Evolutionary conservation across 1,140 invertebrate genomes (phyloP).

Genomic region (Lepidurus couesii): DNA sequence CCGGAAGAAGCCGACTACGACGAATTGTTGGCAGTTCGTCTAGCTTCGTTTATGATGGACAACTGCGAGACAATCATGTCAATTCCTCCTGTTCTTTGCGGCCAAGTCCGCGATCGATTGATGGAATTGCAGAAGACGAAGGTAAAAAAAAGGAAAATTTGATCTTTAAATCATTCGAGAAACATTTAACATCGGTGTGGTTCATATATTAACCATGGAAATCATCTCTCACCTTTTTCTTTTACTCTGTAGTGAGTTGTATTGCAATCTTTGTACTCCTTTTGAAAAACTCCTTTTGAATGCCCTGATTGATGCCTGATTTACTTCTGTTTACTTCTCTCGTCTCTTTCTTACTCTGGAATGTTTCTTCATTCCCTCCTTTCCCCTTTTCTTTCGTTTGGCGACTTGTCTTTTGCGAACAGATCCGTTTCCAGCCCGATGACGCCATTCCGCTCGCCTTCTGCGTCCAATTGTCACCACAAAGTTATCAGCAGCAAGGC

Average conservation of each 20-base stretch:
- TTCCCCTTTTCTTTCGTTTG: slow-evolving; percentile 25
- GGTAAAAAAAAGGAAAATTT: slow-evolving; percentile 8
- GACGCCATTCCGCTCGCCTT: slow-evolving; percentile 33
- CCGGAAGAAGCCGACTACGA: slow-evolving; percentile 34
- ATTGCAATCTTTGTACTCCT: slow-evolving; percentile 18
- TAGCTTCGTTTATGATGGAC: slow-evolving; percentile 33
- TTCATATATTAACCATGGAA: not conserved
- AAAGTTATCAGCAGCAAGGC: slow-evolving; percentile 30
- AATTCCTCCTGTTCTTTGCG: slow-evolving; percentile 30
- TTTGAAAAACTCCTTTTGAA: slow-evolving; percentile 5
- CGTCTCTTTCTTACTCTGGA: not conserved
- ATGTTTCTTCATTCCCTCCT: slow-evolving; percentile 10
- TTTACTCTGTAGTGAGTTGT: slow-evolving; percentile 29
- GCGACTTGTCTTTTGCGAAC: not conserved
- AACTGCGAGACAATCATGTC: slow-evolving; percentile 33
- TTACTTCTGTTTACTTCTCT: slow-evolving; percentile 17
- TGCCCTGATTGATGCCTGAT: slow-evolving; percentile 6
- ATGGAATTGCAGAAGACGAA: slow-evolving; percentile 29
- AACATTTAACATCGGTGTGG: not conserved
- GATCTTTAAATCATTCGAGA: slow-evolving; percentile 7
- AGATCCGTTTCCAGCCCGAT: slow-evolving; percentile 34
- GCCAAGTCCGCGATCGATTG: slow-evolving; percentile 27
- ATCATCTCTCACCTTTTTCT: not conserved
- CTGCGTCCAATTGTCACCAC: slow-evolving; percentile 34
- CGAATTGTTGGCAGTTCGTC: slow-evolving; percentile 32